phyloP scores from a whole-genome alignment of 2,888 invertebrate genomes.

The Neoaliturus tenellus region DNA sequence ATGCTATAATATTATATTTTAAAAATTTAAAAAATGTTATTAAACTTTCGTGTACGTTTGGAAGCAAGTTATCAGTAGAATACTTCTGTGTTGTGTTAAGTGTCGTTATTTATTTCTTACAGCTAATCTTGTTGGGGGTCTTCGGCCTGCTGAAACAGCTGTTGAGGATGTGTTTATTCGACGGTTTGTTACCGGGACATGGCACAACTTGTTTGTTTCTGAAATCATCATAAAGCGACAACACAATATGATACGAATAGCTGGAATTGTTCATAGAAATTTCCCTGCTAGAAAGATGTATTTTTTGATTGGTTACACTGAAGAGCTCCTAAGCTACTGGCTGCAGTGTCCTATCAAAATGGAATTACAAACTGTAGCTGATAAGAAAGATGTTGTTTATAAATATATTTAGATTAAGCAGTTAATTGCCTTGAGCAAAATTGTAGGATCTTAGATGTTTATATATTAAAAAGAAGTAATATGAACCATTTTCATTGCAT shows the following conservation, averaged over 20 bases:
- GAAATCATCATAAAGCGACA: conserved; percentile 96
- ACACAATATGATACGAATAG: conserved; percentile 93
- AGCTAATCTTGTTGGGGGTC: conserved; percentile 90
- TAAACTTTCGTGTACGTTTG: too few species aligned
- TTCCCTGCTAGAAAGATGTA: conserved; percentile 90
- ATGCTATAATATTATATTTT: too few species aligned
- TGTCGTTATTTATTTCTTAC: too few species aligned
- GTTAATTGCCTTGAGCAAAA: too few species aligned
- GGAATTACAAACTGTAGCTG: conserved; percentile 92
- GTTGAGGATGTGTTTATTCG: conserved; percentile 96
- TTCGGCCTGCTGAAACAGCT: conserved; percentile 87
- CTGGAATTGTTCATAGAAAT: conserved; percentile 83
- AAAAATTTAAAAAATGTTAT: too few species aligned
- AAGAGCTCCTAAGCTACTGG: conserved; percentile 94
- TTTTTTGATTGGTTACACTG: conserved; percentile 97
- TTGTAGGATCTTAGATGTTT: too few species aligned
- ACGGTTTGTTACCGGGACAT: conserved; percentile 94
- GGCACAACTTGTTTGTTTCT: conserved; percentile 87
- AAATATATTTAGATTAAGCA: conserved; percentile 96
- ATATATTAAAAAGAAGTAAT: too few species aligned
- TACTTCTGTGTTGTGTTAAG: too few species aligned
- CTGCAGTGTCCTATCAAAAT: conserved; percentile 96
- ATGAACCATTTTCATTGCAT: too few species aligned
- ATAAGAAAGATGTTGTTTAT: conserved; percentile 88
- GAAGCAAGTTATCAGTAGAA: too few species aligned